phyloP scores from a whole-genome alignment of 2,888 invertebrate genomes.

The Drosophila buzzatii region DNA sequence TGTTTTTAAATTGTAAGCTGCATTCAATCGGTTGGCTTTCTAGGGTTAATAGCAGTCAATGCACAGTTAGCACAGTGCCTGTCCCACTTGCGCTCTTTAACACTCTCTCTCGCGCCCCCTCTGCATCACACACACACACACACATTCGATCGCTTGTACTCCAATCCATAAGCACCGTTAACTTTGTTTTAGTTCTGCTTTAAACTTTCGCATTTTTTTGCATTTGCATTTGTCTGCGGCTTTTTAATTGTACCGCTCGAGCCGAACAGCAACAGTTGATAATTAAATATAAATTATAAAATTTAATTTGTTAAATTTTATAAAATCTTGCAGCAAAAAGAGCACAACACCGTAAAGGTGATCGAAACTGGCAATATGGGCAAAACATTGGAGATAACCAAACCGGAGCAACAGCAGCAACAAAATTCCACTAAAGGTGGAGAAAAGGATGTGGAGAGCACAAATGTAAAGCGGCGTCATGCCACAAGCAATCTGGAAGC shows the following conservation, averaged over 20 bases:
- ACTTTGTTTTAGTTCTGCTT: conserved; percentile 12
- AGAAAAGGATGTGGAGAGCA: conserved; percentile 49
- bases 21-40: conserved; percentile 1
- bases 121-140: background rate
- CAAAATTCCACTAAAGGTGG: background rate
- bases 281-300: background rate
- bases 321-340: conserved; percentile 23
- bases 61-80: conserved; percentile 1
- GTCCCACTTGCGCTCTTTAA: background rate
- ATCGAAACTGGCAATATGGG: conserved; percentile 61
- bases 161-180: conserved; percentile 40
- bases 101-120: background rate
- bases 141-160: conserved; percentile 3
- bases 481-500: conserved; percentile 91
- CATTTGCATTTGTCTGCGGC: background rate
- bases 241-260: background rate
- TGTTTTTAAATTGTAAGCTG: background rate
- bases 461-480: conserved; percentile 55
- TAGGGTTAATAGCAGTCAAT: conserved; percentile 25
- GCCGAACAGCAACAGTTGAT: conserved; percentile 1
- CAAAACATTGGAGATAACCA: conserved; percentile 62
- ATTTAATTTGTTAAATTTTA: background rate
- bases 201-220: conserved; percentile 7
- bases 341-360: conserved; percentile 41
- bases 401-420: conserved; percentile 33